Evolutionary conservation across 1,140 invertebrate species (phyloP).

Genomic region (Scylla paramamosain): DNA sequence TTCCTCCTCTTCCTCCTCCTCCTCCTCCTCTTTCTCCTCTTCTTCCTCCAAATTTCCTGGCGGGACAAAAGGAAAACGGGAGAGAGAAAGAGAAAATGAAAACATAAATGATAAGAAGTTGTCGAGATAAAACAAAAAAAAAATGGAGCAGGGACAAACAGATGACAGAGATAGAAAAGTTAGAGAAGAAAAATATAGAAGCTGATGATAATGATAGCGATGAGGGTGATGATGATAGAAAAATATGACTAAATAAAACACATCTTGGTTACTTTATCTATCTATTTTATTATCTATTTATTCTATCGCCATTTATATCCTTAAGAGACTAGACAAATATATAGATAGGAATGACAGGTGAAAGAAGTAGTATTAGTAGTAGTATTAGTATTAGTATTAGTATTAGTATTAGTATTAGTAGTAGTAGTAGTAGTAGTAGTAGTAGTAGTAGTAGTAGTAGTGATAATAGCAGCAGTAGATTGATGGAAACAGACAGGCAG

Average conservation of each 20-base stretch:
- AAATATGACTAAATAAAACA: background rate
- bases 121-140: too few species aligned
- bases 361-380: background rate
- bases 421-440: slow-evolving; percentile 23
- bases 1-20: background rate
- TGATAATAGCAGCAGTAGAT: too few species aligned
- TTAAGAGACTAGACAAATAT: too few species aligned
- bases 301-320: too few species aligned
- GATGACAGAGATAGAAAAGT: too few species aligned
- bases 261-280: too few species aligned
- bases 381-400: background rate
- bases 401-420: background rate
- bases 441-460: background rate
- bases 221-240: too few species aligned
- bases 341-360: background rate
- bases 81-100: background rate
- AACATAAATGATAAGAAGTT: too few species aligned
- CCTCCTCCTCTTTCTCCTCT: background rate
- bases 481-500: too few species aligned
- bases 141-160: background rate
- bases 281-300: too few species aligned
- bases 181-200: too few species aligned
- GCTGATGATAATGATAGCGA: too few species aligned
- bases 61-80: slow-evolving; percentile 80
- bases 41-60: slow-evolving; percentile 84